Base-by-base conservation (phyloP, 2,888 invertebrate genomes). In the Ochropleura plecta region DNA sequence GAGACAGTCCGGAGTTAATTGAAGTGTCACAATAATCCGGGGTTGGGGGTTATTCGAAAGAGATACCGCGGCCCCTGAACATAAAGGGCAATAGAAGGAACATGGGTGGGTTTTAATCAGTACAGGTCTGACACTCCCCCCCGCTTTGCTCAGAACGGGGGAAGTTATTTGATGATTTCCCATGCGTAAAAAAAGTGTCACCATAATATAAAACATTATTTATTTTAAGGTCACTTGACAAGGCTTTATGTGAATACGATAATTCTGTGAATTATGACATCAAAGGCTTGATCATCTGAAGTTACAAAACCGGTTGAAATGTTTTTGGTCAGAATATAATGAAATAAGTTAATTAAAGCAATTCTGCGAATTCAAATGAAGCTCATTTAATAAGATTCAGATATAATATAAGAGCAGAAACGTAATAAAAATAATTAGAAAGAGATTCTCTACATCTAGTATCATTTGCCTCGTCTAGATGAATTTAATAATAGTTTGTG, bases 371-470 rank as follows among this genome's bases (percentile, higher is more conserved):
- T 55, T 55, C 14, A 20, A 65, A 30, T 49, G 4, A 49, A 70
- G 20, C 55, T 66, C 9, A 79, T 55, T 30, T 51, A 62, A 42
- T 10, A 30, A 57, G 30, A 40, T 66, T 63, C 42, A 14, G 12
- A 44, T 53, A 18, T 57, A 48, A 42, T 57, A 57, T 44, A 7
- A 69, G 68, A 64, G 48, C 14, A 51, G 30, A 70, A 66, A 76
- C 12, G 6, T 62, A 42, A 81, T 62, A 60, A 51, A 63, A 62
- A 63, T 68, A 20, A 40, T 9, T 16, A 57, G 53, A 63, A 76
- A 53, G 4, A 53, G n/a, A 57, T 51, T 74, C 55, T 57, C 18
- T 57, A n/a, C 30, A 64, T 46, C 7, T 18, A n/a, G 10, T 64
- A 71, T 72, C 3, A 66, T 73, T 63, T 67, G 20, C 5, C 7